Conservation (phyloP, 1,140 invertebrate genomes). For the Probaryconus sp. region DNA sequence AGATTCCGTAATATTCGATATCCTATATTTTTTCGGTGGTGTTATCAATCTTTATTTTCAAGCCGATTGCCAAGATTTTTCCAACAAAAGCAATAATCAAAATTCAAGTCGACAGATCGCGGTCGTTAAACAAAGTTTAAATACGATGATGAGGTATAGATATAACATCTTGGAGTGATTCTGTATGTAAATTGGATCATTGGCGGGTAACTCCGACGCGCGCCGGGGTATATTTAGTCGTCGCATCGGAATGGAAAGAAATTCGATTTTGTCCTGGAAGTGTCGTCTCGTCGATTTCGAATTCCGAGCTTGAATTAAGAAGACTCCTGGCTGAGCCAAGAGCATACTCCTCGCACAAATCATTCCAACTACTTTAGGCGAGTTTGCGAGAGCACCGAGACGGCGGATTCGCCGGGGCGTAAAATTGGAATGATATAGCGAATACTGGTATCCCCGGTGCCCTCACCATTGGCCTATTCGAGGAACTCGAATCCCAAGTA, state of each 20-base stretch:
- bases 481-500: constrained; percentile 38
- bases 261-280: constrained; percentile 56
- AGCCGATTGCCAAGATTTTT: too few relatives aligned
- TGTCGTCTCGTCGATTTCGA: constrained; percentile 55
- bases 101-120: neutral
- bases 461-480: constrained; percentile 45
- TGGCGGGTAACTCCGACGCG: constrained; percentile 3
- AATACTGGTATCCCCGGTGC: constrained; percentile 46
- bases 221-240: constrained; percentile 26
- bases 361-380: constrained; percentile 70
- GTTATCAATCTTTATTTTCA: too few relatives aligned
- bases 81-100: neutral
- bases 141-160: constrained; percentile 16
- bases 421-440: constrained; percentile 76
- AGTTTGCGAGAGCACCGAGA: constrained; percentile 65
- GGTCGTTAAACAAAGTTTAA: constrained; percentile 20
- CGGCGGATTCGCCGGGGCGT: constrained; percentile 66
- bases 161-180: too few relatives aligned
- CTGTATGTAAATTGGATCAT: constrained; percentile 37
- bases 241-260: constrained; percentile 26
- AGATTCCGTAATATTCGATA: too few relatives aligned
- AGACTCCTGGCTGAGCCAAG: constrained; percentile 42
- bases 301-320: constrained; percentile 64
- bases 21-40: too few relatives aligned
- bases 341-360: constrained; percentile 66